Evolutionary conservation across 2,888 invertebrate species (phyloP).

Genomic region (Plusia festucae): DNA sequence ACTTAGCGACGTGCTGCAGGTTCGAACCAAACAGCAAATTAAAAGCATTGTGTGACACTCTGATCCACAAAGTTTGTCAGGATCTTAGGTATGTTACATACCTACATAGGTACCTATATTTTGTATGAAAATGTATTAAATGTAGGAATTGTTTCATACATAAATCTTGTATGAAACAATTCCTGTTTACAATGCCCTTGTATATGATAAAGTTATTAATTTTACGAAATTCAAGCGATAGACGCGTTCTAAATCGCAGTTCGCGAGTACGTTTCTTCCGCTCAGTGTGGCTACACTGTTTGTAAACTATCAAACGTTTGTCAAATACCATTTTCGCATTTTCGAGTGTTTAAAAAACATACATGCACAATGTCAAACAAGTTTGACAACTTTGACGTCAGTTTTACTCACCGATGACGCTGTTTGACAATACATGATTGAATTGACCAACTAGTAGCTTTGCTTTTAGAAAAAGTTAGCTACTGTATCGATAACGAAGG

Average conservation of each 20-base stretch:
- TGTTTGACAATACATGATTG: slow-evolving; percentile 34
- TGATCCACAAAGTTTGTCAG: too few species aligned
- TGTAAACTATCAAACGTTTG: slow-evolving; percentile 53
- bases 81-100: too few species aligned
- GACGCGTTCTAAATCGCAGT: slow-evolving; percentile 7
- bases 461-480: background rate
- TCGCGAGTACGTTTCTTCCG: slow-evolving; percentile 29
- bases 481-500: background rate
- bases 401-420: slow-evolving; percentile 35
- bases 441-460: slow-evolving; percentile 5
- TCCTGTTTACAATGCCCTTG: too few species aligned
- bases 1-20: background rate
- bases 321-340: slow-evolving; percentile 57
- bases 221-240: background rate
- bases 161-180: too few species aligned
- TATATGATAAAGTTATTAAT: too few species aligned
- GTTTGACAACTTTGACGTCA: slow-evolving; percentile 56
- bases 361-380: slow-evolving; percentile 53
- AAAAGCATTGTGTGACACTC: too few species aligned
- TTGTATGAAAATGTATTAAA: too few species aligned
- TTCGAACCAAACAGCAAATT: too few species aligned
- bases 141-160: too few species aligned
- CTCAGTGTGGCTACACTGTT: slow-evolving; percentile 46
- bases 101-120: too few species aligned
- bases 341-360: slow-evolving; percentile 59